Percentiles rank a stretch among this genome's conserved stretches.
phyloP scores from a whole-genome alignment of 1,140 invertebrate species.

The Dinoponera quadriceps region DNA sequence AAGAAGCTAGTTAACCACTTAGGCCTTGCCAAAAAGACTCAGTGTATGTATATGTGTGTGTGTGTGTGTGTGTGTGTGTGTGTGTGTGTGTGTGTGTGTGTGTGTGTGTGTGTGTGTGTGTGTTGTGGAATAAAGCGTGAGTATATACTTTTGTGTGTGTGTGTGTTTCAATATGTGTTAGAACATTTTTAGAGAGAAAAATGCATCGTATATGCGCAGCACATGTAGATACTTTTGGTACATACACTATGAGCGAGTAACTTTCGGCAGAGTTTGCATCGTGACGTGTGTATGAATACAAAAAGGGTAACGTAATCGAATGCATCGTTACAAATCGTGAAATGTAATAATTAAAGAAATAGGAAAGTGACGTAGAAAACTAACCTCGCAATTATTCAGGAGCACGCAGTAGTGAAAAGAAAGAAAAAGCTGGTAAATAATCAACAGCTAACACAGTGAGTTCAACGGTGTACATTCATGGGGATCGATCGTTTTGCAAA shows the following conservation, averaged over 20 bases:
- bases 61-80: slow-evolving; percentile 3
- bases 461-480: slow-evolving; percentile 52
- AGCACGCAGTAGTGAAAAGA: slow-evolving; percentile 80
- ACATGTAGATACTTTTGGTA: slow-evolving; percentile 47
- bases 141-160: neutral
- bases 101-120: slow-evolving; percentile 9
- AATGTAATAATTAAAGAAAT: slow-evolving; percentile 80
- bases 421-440: slow-evolving; percentile 82
- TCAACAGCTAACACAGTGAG: slow-evolving; percentile 60
- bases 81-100: slow-evolving; percentile 12
- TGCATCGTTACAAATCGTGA: slow-evolving; percentile 40
- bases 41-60: neutral
- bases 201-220: slow-evolving; percentile 57
- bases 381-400: slow-evolving; percentile 83
- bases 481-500: slow-evolving; percentile 27
- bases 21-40: slow-evolving; percentile 59
- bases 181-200: slow-evolving; percentile 48
- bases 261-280: slow-evolving; percentile 21
- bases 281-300: slow-evolving; percentile 24
- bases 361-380: slow-evolving; percentile 85
- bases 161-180: slow-evolving; percentile 32
- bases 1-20: slow-evolving; percentile 60
- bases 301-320: slow-evolving; percentile 59
- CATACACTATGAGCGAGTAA: slow-evolving; percentile 30
- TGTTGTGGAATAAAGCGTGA: no score